phyloP scores from a whole-genome alignment of 2,888 invertebrate genomes.

The Synanthedon vespiformis region DNA sequence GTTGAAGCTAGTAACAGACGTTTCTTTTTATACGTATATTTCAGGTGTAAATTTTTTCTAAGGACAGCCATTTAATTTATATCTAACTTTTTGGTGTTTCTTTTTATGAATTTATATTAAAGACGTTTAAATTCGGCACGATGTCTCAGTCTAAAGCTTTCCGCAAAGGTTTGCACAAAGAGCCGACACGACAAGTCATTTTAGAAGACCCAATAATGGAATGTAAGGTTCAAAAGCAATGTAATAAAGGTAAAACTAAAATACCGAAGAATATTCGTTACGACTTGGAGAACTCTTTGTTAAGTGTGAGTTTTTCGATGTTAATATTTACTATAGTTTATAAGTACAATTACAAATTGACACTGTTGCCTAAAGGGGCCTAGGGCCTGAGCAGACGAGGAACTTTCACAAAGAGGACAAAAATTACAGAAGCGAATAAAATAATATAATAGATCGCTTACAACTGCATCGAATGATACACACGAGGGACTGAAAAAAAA shows the following conservation, averaged over 20 bases:
- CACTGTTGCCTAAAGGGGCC: too few relatives aligned
- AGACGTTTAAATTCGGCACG: too few relatives aligned
- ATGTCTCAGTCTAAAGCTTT: too few relatives aligned
- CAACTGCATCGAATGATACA: too few relatives aligned
- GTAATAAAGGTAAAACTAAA: slow-evolving; percentile 28
- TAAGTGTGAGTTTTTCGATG: slow-evolving; percentile 34
- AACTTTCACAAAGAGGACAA: too few relatives aligned
- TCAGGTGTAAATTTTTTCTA: slow-evolving; percentile 14
- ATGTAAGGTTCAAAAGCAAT: slow-evolving; percentile 7
- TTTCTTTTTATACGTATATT: slow-evolving; percentile 26
- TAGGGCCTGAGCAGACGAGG: too few relatives aligned
- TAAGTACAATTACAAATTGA: too few relatives aligned
- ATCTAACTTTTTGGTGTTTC: not conserved
- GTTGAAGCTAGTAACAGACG: slow-evolving; percentile 25
- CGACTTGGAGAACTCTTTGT: slow-evolving; percentile 54
- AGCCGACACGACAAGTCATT: not conserved
- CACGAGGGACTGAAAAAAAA: too few relatives aligned
- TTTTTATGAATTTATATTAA: too few relatives aligned
- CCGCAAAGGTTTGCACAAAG: not conserved
- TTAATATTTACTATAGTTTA: too few relatives aligned
- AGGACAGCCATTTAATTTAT: not conserved
- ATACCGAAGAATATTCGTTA: slow-evolving; percentile 45
- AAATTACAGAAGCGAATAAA: too few relatives aligned
- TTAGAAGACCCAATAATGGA: not conserved
- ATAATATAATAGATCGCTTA: too few relatives aligned